These are phyloP conservation scores for Potorous gilbertii DNA, from an alignment of 2,797 vertebrate species.

Conservation along the genomic window DNA sequence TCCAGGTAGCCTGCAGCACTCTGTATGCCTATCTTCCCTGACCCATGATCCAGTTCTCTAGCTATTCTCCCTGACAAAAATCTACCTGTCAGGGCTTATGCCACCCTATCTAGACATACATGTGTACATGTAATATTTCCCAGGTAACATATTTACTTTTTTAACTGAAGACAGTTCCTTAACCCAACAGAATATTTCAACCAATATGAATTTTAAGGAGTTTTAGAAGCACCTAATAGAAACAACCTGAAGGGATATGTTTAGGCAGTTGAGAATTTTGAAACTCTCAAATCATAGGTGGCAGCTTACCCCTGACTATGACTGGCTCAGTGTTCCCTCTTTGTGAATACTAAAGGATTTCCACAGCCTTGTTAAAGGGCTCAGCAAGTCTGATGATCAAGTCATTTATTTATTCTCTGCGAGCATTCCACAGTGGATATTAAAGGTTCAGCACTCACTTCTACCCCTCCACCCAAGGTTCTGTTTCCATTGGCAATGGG, in stretches of 20 bases:
- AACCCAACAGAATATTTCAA: not conserved
- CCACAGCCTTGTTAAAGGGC: not conserved
- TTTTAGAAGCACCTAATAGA: not conserved
- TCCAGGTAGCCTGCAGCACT: not conserved
- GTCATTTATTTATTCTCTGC: slow-evolving; percentile 29
- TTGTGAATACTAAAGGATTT: slow-evolving; percentile 17
- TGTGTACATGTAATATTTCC: not conserved
- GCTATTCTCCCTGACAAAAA: not conserved
- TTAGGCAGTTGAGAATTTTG: slow-evolving; percentile 3
- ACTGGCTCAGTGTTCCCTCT: not conserved
- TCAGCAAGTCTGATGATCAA: slow-evolving; percentile 36
- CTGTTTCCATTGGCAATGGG: not conserved
- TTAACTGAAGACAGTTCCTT: not conserved
- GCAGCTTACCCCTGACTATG: not conserved
- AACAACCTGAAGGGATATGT: slow-evolving; percentile 18
- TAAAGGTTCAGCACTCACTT: slow-evolving; percentile 39
- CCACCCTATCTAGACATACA: not conserved
- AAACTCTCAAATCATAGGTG: not conserved
- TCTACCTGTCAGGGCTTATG: not conserved
- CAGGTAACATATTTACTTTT: not conserved
- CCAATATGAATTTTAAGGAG: not conserved
- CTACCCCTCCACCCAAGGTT: slow-evolving; percentile 4
- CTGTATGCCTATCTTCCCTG: not conserved
- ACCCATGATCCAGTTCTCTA: not conserved
- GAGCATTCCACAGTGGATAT: slow-evolving; percentile 41